Percentiles rank a stretch among this genome's conserved stretches.
These are phyloP conservation scores for Crepidodera aurea DNA, from an alignment of 2,888 invertebrate genomes.

Conservation along the genomic window DNA sequence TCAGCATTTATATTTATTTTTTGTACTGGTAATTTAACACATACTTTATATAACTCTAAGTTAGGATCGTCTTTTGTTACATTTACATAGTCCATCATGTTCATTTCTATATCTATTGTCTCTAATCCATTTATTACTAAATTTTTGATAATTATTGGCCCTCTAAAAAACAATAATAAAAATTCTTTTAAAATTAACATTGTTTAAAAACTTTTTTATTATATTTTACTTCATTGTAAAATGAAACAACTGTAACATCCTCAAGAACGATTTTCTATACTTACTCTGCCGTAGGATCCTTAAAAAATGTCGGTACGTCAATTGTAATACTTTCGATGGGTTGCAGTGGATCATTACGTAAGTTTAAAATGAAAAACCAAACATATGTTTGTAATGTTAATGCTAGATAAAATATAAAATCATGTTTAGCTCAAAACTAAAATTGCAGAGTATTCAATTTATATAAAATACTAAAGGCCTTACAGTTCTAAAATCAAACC, in stretches of 20 bases:
- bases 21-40: background rate
- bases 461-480: too few relatives aligned
- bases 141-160: background rate
- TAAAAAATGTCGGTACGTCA: background rate
- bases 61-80: background rate
- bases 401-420: background rate
- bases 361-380: background rate
- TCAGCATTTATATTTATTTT: background rate
- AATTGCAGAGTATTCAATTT: too few relatives aligned
- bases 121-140: background rate
- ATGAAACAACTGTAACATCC: too few relatives aligned
- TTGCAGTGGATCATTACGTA: background rate
- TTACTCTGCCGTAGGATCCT: background rate
- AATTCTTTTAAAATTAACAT: too few relatives aligned
- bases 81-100: background rate
- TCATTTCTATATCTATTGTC: background rate
- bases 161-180: background rate
- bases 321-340: background rate
- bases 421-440: too few relatives aligned
- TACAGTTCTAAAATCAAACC: too few relatives aligned
- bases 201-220: too few relatives aligned
- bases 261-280: too few relatives aligned
- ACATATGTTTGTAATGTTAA: background rate
- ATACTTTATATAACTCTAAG: background rate
- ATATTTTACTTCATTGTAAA: too few relatives aligned